Base-by-base conservation (phyloP, 1,140 invertebrate species). In the Nixonia krombeini region DNA sequence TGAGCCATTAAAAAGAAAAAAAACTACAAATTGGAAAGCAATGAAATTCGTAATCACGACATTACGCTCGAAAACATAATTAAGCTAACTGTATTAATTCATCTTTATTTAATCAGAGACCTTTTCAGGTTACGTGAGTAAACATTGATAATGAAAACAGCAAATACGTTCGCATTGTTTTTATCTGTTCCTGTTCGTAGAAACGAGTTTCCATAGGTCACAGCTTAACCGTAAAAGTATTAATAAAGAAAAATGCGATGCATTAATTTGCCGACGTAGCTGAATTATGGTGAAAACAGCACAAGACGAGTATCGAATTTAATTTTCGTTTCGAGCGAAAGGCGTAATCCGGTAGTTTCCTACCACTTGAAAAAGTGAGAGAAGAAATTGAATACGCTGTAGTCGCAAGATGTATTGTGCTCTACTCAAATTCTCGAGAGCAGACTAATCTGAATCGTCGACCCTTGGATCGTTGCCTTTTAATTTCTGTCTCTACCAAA, bases 401-500 rank as follows among this genome's bases (percentile, higher is more conserved):
- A 57, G 58, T 59, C 42, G 31, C 64, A 55, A 31, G 58, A 52
- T 70, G 57, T 66, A 63, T 70, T 62, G 67, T 51, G 37, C 61
- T 42, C 37, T 42, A 51, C 51, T 70, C 50, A 61, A 64, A 61
- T 64, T 42, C 56, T 70, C 28, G 38, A 70, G 56, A 70, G 59
- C 56, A 70, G 67, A 50, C 67, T 65, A 70, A 70, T 62, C 67
- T 62, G 61, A 57, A 53, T 52, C 61, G 46, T 61, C 41, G 42
- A 47, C 33, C 57, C 40, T 57, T 38, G 53, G 61, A 66, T 52
- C 67, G 68, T 65, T 63, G 70, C 61, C 62, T 73, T 75, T 75
- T 71, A 75, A 72, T 75, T 73, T 70, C 55, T 71, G 42, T 68
- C 64, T 58, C 62, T 49, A 31, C 61, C 65, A 72, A 75, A 75